Percentiles rank a stretch among this genome's conserved stretches.
Evolutionary conservation across 2,797 vertebrate genomes (phyloP).

Genomic region (Schizopygopsis pylzovi): DNA sequence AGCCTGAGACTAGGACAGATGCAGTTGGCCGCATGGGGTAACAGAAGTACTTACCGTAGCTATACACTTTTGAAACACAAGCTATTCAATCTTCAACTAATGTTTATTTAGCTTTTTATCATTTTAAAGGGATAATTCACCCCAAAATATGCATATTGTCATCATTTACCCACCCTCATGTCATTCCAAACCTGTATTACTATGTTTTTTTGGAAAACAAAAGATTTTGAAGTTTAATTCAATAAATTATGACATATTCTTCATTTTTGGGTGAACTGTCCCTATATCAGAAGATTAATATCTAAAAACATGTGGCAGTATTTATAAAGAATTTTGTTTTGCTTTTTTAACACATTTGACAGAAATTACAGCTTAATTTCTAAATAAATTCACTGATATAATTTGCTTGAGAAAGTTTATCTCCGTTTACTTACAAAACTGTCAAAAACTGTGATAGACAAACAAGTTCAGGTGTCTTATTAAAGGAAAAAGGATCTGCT

Average conservation of each 20-base stretch:
- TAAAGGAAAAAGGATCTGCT: background rate
- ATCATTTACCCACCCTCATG: background rate
- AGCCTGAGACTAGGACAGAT: conserved; percentile 24
- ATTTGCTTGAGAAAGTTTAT: background rate
- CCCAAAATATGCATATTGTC: background rate
- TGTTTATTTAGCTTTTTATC: background rate
- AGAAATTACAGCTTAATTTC: background rate
- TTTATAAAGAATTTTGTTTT: background rate
- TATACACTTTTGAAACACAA: background rate
- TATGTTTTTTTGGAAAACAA: no score
- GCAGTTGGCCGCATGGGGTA: conserved; percentile 23
- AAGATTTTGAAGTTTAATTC: no score
- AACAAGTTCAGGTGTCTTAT: background rate
- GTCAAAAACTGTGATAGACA: background rate
- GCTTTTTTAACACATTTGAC: background rate
- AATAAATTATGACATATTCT: no score
- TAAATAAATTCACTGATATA: background rate
- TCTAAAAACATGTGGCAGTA: background rate
- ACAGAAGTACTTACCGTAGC: conserved; percentile 19
- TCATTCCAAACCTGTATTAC: background rate
- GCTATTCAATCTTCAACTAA: background rate
- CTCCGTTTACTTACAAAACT: background rate
- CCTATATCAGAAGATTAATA: no score
- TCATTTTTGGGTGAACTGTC: no score
- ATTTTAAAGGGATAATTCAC: background rate